A percentile compares a stretch with the other conserved stretches of the same genome.
phyloP scores from a whole-genome alignment of 2,797 vertebrate genomes.

The Microctenopoma stevenorrisi region DNA sequence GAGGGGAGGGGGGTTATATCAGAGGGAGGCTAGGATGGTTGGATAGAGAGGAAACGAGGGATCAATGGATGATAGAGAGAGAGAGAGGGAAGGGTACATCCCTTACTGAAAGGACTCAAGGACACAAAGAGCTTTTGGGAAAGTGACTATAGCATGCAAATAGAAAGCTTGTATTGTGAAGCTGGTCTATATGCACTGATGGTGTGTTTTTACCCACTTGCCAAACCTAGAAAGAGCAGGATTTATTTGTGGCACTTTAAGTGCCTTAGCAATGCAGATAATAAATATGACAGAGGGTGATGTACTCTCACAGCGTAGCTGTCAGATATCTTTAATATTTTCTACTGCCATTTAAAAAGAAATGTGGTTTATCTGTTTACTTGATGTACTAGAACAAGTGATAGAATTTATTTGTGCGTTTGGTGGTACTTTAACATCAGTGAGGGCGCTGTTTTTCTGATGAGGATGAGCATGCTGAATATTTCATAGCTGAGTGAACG shows the following conservation, averaged over 20 bases:
- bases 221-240: conserved; percentile 80
- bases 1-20: conserved; percentile 40
- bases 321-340: conserved; percentile 78
- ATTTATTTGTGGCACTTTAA: conserved; percentile 82
- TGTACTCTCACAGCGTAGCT: conserved; percentile 75
- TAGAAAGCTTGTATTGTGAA: conserved; percentile 59
- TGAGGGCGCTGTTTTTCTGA: conserved; percentile 37
- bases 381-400: conserved; percentile 69
- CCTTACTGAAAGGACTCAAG: conserved; percentile 75
- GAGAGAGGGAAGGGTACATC: conserved; percentile 40
- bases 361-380: conserved; percentile 74
- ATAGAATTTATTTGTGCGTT: conserved; percentile 57
- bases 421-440: conserved; percentile 55
- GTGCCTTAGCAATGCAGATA: conserved; percentile 78
- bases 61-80: conserved; percentile 41
- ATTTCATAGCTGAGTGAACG: conserved; percentile 26
- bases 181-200: conserved; percentile 50
- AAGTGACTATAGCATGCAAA: conserved; percentile 72
- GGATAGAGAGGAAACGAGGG: conserved; percentile 53
- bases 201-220: conserved; percentile 55
- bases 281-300: conserved; percentile 82
- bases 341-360: conserved; percentile 70
- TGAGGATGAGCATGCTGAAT: conserved; percentile 10
- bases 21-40: conserved; percentile 48
- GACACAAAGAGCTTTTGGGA: conserved; percentile 78